Percentiles rank a stretch among this genome's conserved stretches.
phyloP scores from a whole-genome alignment of 1,140 invertebrate genomes.

The Melanaphis sacchari region DNA sequence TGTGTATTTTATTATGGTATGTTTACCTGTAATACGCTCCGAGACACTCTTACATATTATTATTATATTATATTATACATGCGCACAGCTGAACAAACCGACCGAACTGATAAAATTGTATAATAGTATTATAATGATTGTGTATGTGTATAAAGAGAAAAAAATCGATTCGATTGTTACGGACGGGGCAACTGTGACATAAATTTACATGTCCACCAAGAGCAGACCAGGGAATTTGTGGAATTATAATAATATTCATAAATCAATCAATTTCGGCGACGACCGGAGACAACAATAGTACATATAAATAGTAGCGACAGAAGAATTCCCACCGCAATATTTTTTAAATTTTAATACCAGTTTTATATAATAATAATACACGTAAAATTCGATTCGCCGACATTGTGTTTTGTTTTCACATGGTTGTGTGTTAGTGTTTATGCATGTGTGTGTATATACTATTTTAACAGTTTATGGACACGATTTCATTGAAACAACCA shows the following conservation, averaged over 20 bases:
- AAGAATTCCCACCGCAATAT: conserved; percentile 19
- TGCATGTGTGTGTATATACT: not conserved
- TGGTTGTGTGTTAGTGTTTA: not conserved
- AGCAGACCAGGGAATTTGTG: conserved; percentile 50
- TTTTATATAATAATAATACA: conserved; percentile 22
- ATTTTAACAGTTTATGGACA: not conserved
- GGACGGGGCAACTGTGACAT: conserved; percentile 48
- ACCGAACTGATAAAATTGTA: conserved; percentile 48
- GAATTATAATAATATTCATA: conserved; percentile 58
- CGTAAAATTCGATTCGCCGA: conserved; percentile 34
- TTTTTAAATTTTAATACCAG: conserved; percentile 46
- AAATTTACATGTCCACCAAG: conserved; percentile 52
- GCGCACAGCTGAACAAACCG: not conserved
- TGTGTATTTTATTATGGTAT: not conserved
- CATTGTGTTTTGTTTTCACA: conserved; percentile 34
- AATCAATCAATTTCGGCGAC: conserved; percentile 56
- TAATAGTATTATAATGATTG: conserved; percentile 49
- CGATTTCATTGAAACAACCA: not conserved
- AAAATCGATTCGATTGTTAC: conserved; percentile 53
- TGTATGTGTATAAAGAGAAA: conserved; percentile 21
- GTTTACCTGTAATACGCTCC: not conserved
- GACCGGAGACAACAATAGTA: conserved; percentile 51
- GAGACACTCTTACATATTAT: conserved; percentile 3
- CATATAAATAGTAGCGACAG: not conserved
- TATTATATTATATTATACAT: not conserved